These are phyloP conservation scores for Euschistus heros DNA, from an alignment of 1,140 invertebrate genomes.

Conservation along the genomic window DNA sequence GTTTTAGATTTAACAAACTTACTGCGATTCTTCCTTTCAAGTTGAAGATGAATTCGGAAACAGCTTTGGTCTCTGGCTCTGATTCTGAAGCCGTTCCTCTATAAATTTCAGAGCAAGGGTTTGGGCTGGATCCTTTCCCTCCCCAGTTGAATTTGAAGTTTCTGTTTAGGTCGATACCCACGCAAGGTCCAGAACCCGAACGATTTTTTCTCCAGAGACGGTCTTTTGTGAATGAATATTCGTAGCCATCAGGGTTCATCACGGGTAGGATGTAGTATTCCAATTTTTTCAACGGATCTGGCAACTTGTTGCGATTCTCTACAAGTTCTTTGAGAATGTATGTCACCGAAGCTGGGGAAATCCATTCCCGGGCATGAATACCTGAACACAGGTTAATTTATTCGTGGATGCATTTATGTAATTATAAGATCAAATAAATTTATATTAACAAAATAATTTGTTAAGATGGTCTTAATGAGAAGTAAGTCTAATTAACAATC, in stretches of 20 bases:
- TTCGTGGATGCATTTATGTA: no score
- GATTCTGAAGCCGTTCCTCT: slow-evolving; percentile 67
- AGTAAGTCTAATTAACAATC: no score
- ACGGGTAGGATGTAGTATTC: slow-evolving; percentile 47
- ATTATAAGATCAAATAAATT: no score
- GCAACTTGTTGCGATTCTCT: slow-evolving; percentile 56
- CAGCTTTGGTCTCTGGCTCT: slow-evolving; percentile 65
- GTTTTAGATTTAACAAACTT: neutral
- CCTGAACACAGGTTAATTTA: slow-evolving; percentile 36
- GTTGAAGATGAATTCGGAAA: slow-evolving; percentile 30
- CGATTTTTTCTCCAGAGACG: slow-evolving; percentile 72
- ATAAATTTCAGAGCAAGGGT: slow-evolving; percentile 70
- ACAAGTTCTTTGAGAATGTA: slow-evolving; percentile 61
- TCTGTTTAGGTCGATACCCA: slow-evolving; percentile 55
- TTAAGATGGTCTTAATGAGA: no score
- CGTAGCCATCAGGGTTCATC: slow-evolving; percentile 51
- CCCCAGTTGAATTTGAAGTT: slow-evolving; percentile 61
- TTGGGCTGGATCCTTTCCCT: slow-evolving; percentile 56
- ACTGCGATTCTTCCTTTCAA: slow-evolving; percentile 30
- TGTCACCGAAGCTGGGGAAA: slow-evolving; percentile 55
- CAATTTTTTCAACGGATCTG: slow-evolving; percentile 50
- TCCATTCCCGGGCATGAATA: slow-evolving; percentile 68
- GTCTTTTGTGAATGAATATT: slow-evolving; percentile 53
- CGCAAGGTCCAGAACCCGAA: slow-evolving; percentile 32
- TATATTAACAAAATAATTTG: no score